Conservation (phyloP, 2,888 invertebrate genomes). For the Conchocele bisecta region DNA sequence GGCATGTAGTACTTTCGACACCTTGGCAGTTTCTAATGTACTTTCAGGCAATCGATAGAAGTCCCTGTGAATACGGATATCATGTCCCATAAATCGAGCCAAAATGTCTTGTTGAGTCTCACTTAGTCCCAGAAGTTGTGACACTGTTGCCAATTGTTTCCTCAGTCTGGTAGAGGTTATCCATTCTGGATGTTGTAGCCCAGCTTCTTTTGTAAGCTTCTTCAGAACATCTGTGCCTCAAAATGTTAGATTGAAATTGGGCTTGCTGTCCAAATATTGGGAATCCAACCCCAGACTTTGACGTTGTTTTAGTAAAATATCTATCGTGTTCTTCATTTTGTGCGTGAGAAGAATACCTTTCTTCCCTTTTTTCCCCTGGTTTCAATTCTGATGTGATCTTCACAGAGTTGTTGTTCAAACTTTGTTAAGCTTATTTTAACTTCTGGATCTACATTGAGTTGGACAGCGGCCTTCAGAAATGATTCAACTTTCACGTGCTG, state of each 20-base stretch:
- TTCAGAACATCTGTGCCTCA: slow-evolving; percentile 25
- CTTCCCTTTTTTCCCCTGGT: slow-evolving; percentile 31
- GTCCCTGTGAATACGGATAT: not conserved
- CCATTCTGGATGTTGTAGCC: slow-evolving; percentile 9
- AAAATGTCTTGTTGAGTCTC: slow-evolving; percentile 5
- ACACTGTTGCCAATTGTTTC: slow-evolving; percentile 12
- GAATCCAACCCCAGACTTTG: not conserved
- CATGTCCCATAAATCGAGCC: slow-evolving; percentile 19
- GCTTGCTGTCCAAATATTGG: not conserved
- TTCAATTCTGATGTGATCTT: slow-evolving; percentile 17
- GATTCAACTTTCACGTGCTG: slow-evolving; percentile 21
- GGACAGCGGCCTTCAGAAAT: slow-evolving; percentile 7
- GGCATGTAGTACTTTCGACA: slow-evolving; percentile 11
- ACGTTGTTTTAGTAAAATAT: slow-evolving; percentile 15
- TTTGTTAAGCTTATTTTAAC: slow-evolving; percentile 17
- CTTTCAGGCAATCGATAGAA: slow-evolving; percentile 4
- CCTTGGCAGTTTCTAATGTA: slow-evolving; percentile 8
- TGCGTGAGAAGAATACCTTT: slow-evolving; percentile 40
- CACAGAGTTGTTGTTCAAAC: slow-evolving; percentile 30
- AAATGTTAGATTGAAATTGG: not conserved
- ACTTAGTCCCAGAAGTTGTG: not conserved
- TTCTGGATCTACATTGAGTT: slow-evolving; percentile 21
- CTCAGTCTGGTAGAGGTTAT: slow-evolving; percentile 12
- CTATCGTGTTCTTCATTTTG: slow-evolving; percentile 30
- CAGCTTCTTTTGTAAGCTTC: slow-evolving; percentile 14